Evolutionary conservation across 2,797 vertebrate species (phyloP).

Genomic region (Euthynnus affinis): DNA sequence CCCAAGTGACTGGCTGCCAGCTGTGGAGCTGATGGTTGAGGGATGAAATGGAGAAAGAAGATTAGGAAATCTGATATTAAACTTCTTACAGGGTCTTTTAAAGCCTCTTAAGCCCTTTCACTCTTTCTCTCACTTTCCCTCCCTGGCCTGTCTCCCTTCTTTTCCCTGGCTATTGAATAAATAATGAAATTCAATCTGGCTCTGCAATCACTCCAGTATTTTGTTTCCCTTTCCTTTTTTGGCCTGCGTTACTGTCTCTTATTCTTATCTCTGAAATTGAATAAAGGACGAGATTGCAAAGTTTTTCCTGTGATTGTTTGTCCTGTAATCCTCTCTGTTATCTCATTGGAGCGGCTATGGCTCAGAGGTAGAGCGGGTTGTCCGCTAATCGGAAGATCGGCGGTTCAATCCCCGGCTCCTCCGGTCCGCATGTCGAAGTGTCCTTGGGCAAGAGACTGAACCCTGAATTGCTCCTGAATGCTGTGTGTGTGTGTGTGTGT

Average conservation of each 20-base stretch:
- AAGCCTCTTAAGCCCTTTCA: slow-evolving; percentile 62
- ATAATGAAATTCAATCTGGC: slow-evolving; percentile 74
- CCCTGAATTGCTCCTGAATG: too few species aligned
- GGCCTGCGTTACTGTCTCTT: slow-evolving; percentile 30
- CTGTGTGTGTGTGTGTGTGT: too few species aligned
- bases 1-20: slow-evolving; percentile 42
- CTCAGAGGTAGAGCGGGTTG: too few species aligned
- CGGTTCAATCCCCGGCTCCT: too few species aligned
- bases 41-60: slow-evolving; percentile 63
- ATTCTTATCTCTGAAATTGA: slow-evolving; percentile 46
- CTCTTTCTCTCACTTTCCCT: slow-evolving; percentile 43
- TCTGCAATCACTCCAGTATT: slow-evolving; percentile 60
- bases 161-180: slow-evolving; percentile 74
- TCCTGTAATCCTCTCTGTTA: slow-evolving; percentile 26
- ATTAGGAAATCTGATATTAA: slow-evolving; percentile 73
- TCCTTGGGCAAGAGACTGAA: too few species aligned
- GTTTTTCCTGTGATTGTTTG: slow-evolving; percentile 40
- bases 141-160: slow-evolving; percentile 40
- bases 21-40: slow-evolving; percentile 54
- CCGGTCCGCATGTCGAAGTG: too few species aligned
- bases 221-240: slow-evolving; percentile 52
- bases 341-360: neutral
- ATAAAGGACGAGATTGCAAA: slow-evolving; percentile 43
- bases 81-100: slow-evolving; percentile 65
- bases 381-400: too few species aligned